Base-by-base conservation (phyloP, 2,888 invertebrate genomes). In the Cosmopolites sordidus region DNA sequence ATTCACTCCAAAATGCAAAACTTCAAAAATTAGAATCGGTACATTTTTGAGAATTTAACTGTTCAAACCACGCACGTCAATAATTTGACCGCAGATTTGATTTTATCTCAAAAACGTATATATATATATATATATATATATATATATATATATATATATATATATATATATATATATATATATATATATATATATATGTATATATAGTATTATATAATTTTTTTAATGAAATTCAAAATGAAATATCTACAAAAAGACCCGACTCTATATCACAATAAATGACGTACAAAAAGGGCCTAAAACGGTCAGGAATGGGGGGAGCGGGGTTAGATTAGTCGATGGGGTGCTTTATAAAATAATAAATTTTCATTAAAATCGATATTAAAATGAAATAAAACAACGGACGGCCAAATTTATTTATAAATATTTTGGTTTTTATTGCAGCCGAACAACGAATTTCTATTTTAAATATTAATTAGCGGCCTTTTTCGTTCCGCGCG, bases 361-460 rank as follows among this genome's bases (percentile, higher is more conserved):
- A 45, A 51, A 51, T 44, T 18, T 29, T 29, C 40, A 50, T 50
- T 50, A 50, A 38, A 37, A 44, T 50, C 43, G 38, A 50, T 43
- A 50, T 50, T 50, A 39, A 50, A 50, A 43, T 50, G 27, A 39
- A 39, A 50, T 50, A 44, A 50, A 50, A 38, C 43, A 50, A 44
- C 38, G 16, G 43, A 27, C 44, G 29, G 29, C 17, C 27, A 45
- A 51, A 51, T 51, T 51, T 44, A 51, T 51, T 51, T 44, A 43
- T 51, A 51, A 51, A 51, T 45, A 51, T 51, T 51, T 51, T 45
- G 29, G 44, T 51, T 51, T 51, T 51, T 45, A 41, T 51, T 40
- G 33, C 33, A 11, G 33, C 22, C 22, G 22, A 5, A 3, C 22
- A 11, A 2, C n/a, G 33, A 12, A 33, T 33, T 33, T 33, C 33